Conservation (phyloP, 2,797 vertebrate genomes). For the Hozukius guyotensis region DNA sequence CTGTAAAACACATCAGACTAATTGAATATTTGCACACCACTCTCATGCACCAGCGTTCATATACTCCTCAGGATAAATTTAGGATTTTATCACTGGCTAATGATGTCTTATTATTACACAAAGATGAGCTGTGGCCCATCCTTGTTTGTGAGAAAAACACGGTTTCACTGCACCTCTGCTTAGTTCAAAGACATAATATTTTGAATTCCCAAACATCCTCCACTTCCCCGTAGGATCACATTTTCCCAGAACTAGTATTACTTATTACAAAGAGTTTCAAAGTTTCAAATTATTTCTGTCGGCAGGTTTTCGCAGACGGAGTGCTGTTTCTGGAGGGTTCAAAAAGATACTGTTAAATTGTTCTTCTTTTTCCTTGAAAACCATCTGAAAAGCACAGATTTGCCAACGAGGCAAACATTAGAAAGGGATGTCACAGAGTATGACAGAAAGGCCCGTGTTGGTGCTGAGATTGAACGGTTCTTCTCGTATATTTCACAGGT, state of each 20-base stretch:
- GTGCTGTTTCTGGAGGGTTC: not conserved
- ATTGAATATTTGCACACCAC: slow-evolving; percentile 45
- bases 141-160: not conserved
- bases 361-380: not conserved
- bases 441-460: not conserved
- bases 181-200: not conserved
- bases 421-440: not conserved
- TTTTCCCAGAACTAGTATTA: not conserved
- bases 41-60: not conserved
- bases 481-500: not conserved
- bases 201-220: not conserved
- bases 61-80: not conserved
- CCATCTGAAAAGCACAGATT: not conserved
- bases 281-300: slow-evolving; percentile 5
- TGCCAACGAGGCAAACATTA: not conserved
- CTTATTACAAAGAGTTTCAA: not conserved
- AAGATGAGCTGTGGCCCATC: not conserved
- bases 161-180: not conserved
- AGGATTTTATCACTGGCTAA: slow-evolving; percentile 1
- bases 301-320: not conserved
- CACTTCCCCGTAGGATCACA: not conserved
- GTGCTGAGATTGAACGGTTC: not conserved
- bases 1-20: slow-evolving; percentile 18
- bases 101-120: slow-evolving; percentile 7
- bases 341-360: not conserved